phyloP scores from a whole-genome alignment of 1,140 invertebrate species.

The Calosoma granatense region DNA sequence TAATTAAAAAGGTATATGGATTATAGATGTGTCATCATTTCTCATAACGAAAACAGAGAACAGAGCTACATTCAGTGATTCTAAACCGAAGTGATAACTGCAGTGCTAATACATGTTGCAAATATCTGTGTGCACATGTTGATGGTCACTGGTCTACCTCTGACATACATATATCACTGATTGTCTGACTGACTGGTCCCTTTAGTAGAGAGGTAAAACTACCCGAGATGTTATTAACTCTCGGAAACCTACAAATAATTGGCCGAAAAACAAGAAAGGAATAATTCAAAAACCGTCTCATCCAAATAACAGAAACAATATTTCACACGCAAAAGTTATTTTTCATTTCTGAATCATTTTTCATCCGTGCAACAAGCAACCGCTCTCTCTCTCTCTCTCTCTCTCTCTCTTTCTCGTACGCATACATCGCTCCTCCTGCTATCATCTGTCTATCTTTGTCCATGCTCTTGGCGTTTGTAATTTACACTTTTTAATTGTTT shows the following conservation, averaged over 20 bases:
- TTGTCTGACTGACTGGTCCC: background rate
- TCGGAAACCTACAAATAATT: background rate
- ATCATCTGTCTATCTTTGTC: background rate
- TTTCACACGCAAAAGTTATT: background rate
- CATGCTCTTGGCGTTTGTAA: background rate
- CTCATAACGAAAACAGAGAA: too few species aligned
- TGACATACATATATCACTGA: conserved; percentile 3
- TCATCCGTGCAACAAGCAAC: background rate
- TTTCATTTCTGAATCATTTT: conserved; percentile 7
- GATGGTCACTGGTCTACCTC: background rate
- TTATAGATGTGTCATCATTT: too few species aligned
- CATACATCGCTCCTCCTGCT: too few species aligned
- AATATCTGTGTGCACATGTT: too few species aligned
- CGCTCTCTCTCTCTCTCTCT: background rate
- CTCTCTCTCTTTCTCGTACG: too few species aligned
- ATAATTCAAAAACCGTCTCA: conserved; percentile 1
- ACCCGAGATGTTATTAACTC: background rate
- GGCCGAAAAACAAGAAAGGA: background rate
- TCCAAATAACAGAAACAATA: conserved; percentile 1
- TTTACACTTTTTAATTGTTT: conserved; percentile 9
- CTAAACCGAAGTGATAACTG: too few species aligned
- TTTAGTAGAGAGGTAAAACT: background rate
- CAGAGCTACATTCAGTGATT: too few species aligned
- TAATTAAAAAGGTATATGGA: too few species aligned
- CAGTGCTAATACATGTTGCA: too few species aligned